Conservation (phyloP, 2,113 vertebrate species). For the Rhadina sibilatrix region DNA sequence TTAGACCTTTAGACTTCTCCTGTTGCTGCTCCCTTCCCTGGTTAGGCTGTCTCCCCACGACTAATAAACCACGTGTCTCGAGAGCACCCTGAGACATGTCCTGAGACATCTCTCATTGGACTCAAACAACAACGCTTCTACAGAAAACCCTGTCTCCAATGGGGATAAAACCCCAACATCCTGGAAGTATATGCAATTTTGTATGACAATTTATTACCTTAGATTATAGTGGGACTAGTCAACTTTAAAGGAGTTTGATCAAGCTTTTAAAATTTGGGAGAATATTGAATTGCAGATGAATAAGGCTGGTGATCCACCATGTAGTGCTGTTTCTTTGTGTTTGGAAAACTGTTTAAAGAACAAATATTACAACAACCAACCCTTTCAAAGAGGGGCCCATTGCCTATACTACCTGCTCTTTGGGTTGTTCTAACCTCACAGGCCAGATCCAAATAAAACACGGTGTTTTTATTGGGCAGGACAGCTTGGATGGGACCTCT, state of each 20-base stretch:
- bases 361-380: fast-evolving
- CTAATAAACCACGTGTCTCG: too few relatives aligned
- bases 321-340: neutral
- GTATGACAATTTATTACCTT: neutral
- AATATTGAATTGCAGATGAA: neutral
- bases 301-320: neutral
- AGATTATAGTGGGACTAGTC: neutral
- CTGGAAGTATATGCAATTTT: neutral
- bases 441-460: neutral
- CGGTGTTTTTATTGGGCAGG: fast-evolving
- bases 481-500: neutral
- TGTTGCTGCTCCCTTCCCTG: too few relatives aligned
- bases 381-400: neutral
- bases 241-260: fast-evolving
- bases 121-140: too few relatives aligned
- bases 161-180: fast-evolving
- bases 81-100: too few relatives aligned
- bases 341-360: neutral
- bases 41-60: too few relatives aligned
- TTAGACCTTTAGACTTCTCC: too few relatives aligned
- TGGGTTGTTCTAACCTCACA: neutral
- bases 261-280: neutral
- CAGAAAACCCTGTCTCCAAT: neutral
- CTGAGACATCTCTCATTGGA: too few relatives aligned
- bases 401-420: neutral